Percentiles rank a stretch among this genome's conserved stretches.
Evolutionary conservation across 2,113 vertebrate species (phyloP).

Genomic region (Leptocoma aspasia): DNA sequence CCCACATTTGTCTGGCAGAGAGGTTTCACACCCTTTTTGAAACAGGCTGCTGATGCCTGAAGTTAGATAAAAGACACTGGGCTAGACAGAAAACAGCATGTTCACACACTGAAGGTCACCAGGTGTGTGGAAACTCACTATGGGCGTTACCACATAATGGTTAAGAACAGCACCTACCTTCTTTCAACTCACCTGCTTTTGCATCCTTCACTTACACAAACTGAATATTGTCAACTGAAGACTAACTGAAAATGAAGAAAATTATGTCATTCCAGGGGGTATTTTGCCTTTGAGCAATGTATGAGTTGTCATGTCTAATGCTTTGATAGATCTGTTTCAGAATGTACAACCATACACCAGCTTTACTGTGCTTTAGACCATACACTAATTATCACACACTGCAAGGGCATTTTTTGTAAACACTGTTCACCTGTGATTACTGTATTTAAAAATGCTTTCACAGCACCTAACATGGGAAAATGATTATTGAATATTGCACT

Average conservation of each 20-base stretch:
- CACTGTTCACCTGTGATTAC: background rate
- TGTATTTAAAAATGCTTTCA: background rate
- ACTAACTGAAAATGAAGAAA: background rate
- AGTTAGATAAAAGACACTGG: background rate
- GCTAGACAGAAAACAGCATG: background rate
- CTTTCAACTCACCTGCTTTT: background rate
- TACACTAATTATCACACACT: background rate
- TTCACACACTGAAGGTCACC: background rate
- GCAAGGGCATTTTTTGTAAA: background rate
- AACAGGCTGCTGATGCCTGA: background rate
- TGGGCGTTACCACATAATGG: background rate
- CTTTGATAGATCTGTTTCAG: background rate
- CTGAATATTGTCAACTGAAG: background rate
- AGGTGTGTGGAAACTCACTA: background rate
- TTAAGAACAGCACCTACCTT: background rate
- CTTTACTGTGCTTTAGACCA: background rate
- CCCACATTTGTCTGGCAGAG: background rate
- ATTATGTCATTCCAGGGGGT: rapidly evolving
- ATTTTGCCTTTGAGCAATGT: background rate
- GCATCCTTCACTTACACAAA: background rate
- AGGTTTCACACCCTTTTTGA: background rate
- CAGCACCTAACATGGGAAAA: background rate
- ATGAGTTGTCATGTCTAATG: rapidly evolving
- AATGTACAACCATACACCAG: background rate
- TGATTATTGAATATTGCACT: background rate